phyloP scores from a whole-genome alignment of 1,140 invertebrate genomes.

The Hycleus cichorii region DNA sequence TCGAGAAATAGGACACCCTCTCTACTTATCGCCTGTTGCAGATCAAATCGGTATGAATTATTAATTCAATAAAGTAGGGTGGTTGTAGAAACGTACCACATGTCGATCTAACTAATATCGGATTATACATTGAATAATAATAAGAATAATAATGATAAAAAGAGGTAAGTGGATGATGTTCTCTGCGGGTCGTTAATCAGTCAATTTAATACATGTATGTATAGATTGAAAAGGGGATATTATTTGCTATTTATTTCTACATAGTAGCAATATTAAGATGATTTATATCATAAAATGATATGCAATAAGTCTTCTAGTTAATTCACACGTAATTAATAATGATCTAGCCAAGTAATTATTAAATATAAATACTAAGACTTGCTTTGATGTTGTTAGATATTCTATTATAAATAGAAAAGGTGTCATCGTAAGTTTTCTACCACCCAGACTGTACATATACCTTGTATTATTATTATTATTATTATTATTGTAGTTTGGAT shows the following conservation, averaged over 20 bases:
- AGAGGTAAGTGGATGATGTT: slow-evolving; percentile 5
- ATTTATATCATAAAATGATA: no score
- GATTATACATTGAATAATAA: not conserved
- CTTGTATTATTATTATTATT: no score
- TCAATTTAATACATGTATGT: slow-evolving; percentile 1
- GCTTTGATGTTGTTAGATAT: slow-evolving; percentile 9
- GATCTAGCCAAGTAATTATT: slow-evolving; percentile 4
- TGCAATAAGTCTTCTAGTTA: slow-evolving; percentile 4
- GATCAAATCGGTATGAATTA: slow-evolving; percentile 4
- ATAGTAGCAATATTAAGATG: no score
- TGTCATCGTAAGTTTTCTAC: not conserved
- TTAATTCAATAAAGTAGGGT: slow-evolving; percentile 8
- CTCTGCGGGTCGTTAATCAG: slow-evolving; percentile 6
- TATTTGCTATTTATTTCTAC: no score
- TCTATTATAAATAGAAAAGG: slow-evolving; percentile 6
- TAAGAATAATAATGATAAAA: slow-evolving; percentile 6
- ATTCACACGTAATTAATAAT: slow-evolving; percentile 5
- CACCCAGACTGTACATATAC: slow-evolving; percentile 2
- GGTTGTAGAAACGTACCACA: slow-evolving; percentile 3
- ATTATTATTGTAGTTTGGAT: not conserved
- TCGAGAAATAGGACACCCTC: no score
- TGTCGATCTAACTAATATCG: slow-evolving; percentile 9
- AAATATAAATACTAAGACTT: slow-evolving; percentile 12
- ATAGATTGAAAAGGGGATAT: no score
- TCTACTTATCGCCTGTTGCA: no score